These are phyloP conservation scores for Acanthurus lineatus DNA, from an alignment of 2,797 vertebrate species.

Conservation along the genomic window DNA sequence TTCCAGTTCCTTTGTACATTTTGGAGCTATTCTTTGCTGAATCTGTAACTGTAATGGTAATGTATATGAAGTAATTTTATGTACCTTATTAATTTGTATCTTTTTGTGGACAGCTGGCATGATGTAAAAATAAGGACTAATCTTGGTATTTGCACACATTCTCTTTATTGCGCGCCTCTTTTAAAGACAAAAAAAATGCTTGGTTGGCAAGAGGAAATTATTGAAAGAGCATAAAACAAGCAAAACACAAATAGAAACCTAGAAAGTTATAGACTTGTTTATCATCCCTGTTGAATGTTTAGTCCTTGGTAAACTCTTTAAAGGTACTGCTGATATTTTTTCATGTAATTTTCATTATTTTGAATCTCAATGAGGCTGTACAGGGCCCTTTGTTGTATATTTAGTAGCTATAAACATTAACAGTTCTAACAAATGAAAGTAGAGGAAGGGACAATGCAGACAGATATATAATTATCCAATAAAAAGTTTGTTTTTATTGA, in stretches of 20 bases:
- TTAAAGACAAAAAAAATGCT: slow-evolving; percentile 44
- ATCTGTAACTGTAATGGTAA: slow-evolving; percentile 59
- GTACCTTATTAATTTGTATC: slow-evolving; percentile 63
- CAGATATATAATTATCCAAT: slow-evolving; percentile 39
- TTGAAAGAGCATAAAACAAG: slow-evolving; percentile 27
- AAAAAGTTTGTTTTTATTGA: slow-evolving; percentile 23
- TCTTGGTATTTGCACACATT: slow-evolving; percentile 73
- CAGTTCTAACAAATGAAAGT: slow-evolving; percentile 43
- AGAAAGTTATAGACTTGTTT: slow-evolving; percentile 57
- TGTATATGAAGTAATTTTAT: slow-evolving; percentile 64
- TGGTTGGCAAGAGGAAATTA: slow-evolving; percentile 43
- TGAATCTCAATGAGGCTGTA: slow-evolving; percentile 64
- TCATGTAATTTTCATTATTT: slow-evolving; percentile 69
- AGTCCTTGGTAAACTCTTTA: slow-evolving; percentile 72
- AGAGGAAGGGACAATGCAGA: slow-evolving; percentile 44
- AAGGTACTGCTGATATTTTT: slow-evolving; percentile 76
- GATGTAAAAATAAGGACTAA: slow-evolving; percentile 59
- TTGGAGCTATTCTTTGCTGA: slow-evolving; percentile 55
- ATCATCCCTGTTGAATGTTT: slow-evolving; percentile 77
- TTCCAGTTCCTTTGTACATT: slow-evolving; percentile 44
- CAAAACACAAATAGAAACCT: slow-evolving; percentile 14
- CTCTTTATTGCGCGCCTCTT: slow-evolving; percentile 60
- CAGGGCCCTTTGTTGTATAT: slow-evolving; percentile 70
- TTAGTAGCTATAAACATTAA: slow-evolving; percentile 59
- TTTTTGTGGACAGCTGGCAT: slow-evolving; percentile 73